phyloP scores from a whole-genome alignment of 2,888 invertebrate species.

The Beris morrisii region DNA sequence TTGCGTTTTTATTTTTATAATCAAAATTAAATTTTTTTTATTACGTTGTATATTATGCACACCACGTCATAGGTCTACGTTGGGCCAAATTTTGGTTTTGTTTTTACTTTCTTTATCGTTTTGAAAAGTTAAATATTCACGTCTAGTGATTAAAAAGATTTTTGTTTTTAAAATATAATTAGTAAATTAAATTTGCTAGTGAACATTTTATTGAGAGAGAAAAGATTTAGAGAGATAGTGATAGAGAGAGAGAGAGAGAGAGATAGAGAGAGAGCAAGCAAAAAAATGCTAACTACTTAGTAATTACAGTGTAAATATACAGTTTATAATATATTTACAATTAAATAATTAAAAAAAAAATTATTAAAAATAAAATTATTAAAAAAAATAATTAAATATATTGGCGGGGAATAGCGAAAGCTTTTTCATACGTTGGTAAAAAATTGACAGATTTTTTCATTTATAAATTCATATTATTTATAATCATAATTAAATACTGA shows the following conservation, averaged over 20 bases:
- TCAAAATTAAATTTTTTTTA: not conserved
- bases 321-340: slow-evolving; percentile 11
- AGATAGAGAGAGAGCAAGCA: slow-evolving; percentile 19
- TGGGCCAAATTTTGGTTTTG: slow-evolving; percentile 41
- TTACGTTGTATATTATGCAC: slow-evolving; percentile 37
- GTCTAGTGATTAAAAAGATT: not conserved
- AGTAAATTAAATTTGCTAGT: not conserved
- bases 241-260: slow-evolving; percentile 9
- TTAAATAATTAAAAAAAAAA: not conserved
- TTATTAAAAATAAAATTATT: not conserved
- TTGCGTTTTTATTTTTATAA: not conserved
- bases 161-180: not conserved
- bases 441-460: not conserved
- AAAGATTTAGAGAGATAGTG: slow-evolving; percentile 3
- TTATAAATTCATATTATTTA: slow-evolving; percentile 1
- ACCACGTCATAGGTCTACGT: slow-evolving; percentile 43
- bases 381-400: slow-evolving; percentile 25
- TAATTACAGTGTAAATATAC: slow-evolving; percentile 5
- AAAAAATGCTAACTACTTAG: slow-evolving; percentile 2
- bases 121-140: not conserved
- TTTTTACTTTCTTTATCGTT: slow-evolving; percentile 17
- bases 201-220: not conserved
- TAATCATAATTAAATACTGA: not conserved
- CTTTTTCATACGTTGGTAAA: slow-evolving; percentile 23
- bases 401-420: slow-evolving; percentile 43